A percentile compares a stretch with the other conserved stretches of the same genome.
phyloP scores from a whole-genome alignment of 2,113 vertebrate species.

The Pungitius pungitius region DNA sequence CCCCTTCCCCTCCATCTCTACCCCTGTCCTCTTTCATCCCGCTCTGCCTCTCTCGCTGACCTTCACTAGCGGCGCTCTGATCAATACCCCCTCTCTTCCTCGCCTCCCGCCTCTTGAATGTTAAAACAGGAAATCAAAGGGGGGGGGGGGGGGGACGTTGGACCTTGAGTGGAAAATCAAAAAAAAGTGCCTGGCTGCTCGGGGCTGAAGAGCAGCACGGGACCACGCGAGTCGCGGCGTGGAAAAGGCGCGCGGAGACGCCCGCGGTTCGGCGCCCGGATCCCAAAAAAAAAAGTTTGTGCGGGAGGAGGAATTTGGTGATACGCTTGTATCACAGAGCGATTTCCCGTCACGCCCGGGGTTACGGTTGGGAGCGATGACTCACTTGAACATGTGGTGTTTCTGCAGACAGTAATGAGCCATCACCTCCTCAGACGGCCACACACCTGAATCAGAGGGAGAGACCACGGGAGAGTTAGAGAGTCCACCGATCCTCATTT shows the following conservation, averaged over 20 bases:
- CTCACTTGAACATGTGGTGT: conserved; percentile 90
- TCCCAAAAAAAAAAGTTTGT: not conserved
- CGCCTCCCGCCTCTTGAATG: conserved; percentile 83
- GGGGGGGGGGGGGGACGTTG: conserved; percentile 90
- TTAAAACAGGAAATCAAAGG: conserved; percentile 94
- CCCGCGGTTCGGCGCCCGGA: too few relatives aligned
- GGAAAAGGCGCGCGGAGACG: not conserved
- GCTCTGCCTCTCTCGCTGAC: conserved; percentile 78
- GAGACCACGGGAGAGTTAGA: conserved; percentile 23
- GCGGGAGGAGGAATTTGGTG: not conserved
- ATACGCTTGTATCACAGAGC: not conserved
- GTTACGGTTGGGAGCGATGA: conserved; percentile 4
- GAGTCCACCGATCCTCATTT: conserved; percentile 19
- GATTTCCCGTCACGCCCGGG: conserved; percentile 2
- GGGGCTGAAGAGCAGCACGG: conserved; percentile 59
- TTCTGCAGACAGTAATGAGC: conserved; percentile 96
- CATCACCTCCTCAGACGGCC: conserved; percentile 97
- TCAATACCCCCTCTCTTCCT: conserved; percentile 90
- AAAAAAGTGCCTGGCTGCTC: conserved; percentile 89
- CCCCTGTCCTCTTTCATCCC: conserved; percentile 70
- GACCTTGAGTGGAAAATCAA: conserved; percentile 98
- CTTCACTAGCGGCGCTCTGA: conserved; percentile 91
- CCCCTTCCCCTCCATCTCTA: conserved; percentile 57
- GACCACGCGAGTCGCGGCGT: conserved; percentile 25
- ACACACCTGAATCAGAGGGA: conserved; percentile 85